Base-by-base conservation (phyloP, 1,140 invertebrate genomes). In the Panonychus citri region DNA sequence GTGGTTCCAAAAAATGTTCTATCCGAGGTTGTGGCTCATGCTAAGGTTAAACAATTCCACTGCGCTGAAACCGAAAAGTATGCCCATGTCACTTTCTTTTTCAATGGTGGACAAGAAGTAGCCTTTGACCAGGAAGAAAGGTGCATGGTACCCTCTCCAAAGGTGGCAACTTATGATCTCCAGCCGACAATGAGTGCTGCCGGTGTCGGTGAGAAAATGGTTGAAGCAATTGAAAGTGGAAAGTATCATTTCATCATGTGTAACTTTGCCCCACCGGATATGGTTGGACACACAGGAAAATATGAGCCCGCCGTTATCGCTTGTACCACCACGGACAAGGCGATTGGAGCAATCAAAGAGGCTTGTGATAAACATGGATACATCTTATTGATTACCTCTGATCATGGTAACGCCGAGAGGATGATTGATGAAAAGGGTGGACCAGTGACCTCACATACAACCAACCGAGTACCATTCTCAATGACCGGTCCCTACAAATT, bases 61-160 rank as follows among this genome's bases (percentile, higher is more conserved):
- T 73, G 71, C 58, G 71, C 72, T 27, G 71, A 73, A 61, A 74
- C 71, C 10, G 73, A 73, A 57, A 75, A 73, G 53, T 73, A 74
- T 60, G 70, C 71, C 21, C 71, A 73, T 59, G 71, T 73, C 8
- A 73, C 71, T 3, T 73, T 73, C 61, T 73, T 73, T 61, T 74
- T 73, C 64, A 74, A 74, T 57, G 71, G 71, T 25, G 71, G 71
- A 24, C 62, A 66, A 39, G 71, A 73, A 59, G 63, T 64, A 46
- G 64, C 63, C 27, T 74, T 74, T 58, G 62, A 65, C 26, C 59
- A 62, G 21, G 71, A 73, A 64, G 71, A 73, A 25, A 61, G 71
- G 10, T 54, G 59, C 24, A 64, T 73, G 69, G 71, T 74, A n/a
- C 70, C 68, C 8, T 74, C 72, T 34, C 73, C 73, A 8, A 74